phyloP scores from a whole-genome alignment of 2,888 invertebrate genomes.

The Hyles lineata region DNA sequence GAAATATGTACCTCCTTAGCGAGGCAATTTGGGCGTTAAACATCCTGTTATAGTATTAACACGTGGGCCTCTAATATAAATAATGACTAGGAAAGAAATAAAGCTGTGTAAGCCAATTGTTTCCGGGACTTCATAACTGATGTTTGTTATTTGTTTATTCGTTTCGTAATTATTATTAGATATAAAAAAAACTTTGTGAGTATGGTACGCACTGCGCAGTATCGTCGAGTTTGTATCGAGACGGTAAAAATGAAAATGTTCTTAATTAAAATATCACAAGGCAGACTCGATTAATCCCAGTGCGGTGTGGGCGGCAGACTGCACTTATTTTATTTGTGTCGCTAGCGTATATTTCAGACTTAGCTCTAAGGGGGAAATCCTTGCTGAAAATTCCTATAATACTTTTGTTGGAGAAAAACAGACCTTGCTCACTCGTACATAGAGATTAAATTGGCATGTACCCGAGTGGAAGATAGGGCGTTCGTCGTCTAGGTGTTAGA shows the following conservation, averaged over 20 bases:
- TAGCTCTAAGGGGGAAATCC: constrained; percentile 70
- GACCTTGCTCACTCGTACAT: constrained; percentile 44
- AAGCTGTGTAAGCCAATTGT: constrained; percentile 64
- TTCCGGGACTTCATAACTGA: constrained; percentile 53
- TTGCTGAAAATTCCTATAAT: constrained; percentile 58
- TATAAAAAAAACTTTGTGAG: constrained; percentile 8
- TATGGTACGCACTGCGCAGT: not conserved
- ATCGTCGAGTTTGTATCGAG: constrained; percentile 1
- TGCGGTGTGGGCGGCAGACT: constrained; percentile 68
- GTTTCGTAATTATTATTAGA: constrained; percentile 26
- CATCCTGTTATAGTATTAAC: constrained; percentile 79
- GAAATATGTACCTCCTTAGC: constrained; percentile 70
- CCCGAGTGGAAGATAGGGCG: constrained; percentile 45
- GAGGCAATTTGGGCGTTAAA: constrained; percentile 72
- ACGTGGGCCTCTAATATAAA: constrained; percentile 74
- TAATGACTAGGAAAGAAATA: constrained; percentile 69
- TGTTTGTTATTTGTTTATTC: constrained; percentile 25
- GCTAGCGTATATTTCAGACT: constrained; percentile 69
- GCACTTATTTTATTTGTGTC: constrained; percentile 74
- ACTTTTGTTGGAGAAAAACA: constrained; percentile 42
- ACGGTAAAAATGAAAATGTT: constrained; percentile 47
- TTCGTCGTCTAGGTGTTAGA: constrained; percentile 52
- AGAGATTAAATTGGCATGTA: constrained; percentile 47
- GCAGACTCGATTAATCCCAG: constrained; percentile 67
- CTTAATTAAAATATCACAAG: constrained; percentile 75